Conservation (phyloP, 2,797 vertebrate genomes). For the Nyctibius grandis region DNA sequence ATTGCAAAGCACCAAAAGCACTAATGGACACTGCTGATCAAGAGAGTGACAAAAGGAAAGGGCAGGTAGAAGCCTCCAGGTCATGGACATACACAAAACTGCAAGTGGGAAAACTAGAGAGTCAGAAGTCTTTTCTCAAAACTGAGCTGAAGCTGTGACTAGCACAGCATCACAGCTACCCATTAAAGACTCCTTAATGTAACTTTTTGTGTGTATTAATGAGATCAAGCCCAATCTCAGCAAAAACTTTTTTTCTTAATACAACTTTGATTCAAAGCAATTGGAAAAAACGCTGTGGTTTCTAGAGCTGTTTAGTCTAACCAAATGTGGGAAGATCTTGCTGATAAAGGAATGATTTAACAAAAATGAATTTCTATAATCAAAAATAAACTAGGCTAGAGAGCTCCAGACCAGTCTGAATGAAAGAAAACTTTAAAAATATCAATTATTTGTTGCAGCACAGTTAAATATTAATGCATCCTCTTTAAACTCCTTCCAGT, state of each 20-base stretch:
- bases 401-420: conserved; percentile 37
- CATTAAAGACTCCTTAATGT: background rate
- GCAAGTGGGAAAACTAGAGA: background rate
- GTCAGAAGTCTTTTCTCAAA: background rate
- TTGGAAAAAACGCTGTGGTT: conserved; percentile 51
- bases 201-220: conserved; percentile 42
- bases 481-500: conserved; percentile 69
- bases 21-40: background rate
- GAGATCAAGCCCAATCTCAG: background rate
- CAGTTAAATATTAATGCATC: conserved; percentile 55
- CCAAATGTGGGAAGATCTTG: conserved; percentile 52
- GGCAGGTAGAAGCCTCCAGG: background rate
- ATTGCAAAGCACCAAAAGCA: background rate
- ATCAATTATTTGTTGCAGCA: conserved; percentile 52
- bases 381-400: conserved; percentile 53
- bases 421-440: conserved; percentile 57
- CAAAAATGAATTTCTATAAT: conserved; percentile 59
- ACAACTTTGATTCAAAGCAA: conserved; percentile 51
- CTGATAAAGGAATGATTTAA: conserved; percentile 61
- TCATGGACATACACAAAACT: background rate
- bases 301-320: conserved; percentile 47
- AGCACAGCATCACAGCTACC: background rate
- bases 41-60: background rate
- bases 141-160: background rate
- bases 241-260: conserved; percentile 1